phyloP scores from a whole-genome alignment of 2,113 vertebrate species.

The Pedetes capensis region DNA sequence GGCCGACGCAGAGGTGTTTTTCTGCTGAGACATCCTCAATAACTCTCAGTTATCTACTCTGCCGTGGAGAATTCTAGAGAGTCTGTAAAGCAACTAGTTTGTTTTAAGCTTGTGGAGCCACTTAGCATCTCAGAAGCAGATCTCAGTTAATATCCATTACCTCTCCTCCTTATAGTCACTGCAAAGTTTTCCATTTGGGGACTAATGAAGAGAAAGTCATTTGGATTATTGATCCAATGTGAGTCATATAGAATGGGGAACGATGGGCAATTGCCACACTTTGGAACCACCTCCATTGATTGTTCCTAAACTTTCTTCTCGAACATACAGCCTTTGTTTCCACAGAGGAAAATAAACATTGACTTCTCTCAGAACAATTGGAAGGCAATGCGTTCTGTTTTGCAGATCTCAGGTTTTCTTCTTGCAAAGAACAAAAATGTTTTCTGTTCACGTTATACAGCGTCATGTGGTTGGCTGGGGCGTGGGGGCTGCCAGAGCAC shows the following conservation, averaged over 20 bases:
- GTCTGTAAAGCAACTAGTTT: background rate
- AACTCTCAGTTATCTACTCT: conserved; percentile 26
- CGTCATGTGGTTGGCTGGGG: conserved; percentile 8
- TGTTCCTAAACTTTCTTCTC: conserved; percentile 9
- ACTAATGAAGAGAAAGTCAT: conserved; percentile 58
- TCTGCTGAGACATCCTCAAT: background rate
- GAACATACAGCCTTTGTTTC: background rate
- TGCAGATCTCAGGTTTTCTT: background rate
- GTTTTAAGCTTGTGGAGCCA: conserved; percentile 7
- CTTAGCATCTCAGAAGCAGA: background rate
- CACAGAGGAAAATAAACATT: background rate
- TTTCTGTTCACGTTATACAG: background rate
- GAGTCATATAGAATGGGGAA: background rate
- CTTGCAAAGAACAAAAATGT: background rate
- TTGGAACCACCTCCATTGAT: conserved; percentile 11
- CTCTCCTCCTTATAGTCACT: background rate
- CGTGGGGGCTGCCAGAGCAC: background rate
- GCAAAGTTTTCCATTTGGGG: conserved; percentile 20
- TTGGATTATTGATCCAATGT: conserved; percentile 42
- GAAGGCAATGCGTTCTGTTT: conserved; percentile 1
- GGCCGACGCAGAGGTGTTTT: background rate
- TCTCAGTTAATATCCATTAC: conserved; percentile 9
- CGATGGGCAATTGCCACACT: background rate
- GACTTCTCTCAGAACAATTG: background rate
- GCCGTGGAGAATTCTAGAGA: background rate